A percentile compares a stretch with the other conserved stretches of the same genome.
These are phyloP conservation scores for Spodoptera litura DNA, from an alignment of 1,140 invertebrate genomes.

Conservation along the genomic window DNA sequence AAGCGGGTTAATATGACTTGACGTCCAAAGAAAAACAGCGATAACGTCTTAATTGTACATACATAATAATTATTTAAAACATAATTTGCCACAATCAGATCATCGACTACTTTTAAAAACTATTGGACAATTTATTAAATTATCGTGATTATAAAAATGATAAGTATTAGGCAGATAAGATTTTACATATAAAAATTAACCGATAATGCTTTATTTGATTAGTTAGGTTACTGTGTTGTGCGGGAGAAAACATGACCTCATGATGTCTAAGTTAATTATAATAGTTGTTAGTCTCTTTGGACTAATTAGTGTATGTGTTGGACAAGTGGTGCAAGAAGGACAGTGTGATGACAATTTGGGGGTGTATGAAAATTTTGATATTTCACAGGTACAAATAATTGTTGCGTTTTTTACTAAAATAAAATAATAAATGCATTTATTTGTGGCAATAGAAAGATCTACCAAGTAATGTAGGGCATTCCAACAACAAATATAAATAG, in stretches of 20 bases:
- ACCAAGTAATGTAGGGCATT: no score
- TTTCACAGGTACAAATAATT: conserved; percentile 55
- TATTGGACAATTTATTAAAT: conserved; percentile 6
- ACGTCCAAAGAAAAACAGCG: no score
- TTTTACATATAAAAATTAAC: conserved; percentile 68
- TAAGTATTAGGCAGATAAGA: conserved; percentile 33
- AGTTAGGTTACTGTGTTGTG: conserved; percentile 57
- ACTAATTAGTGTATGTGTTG: conserved; percentile 63
- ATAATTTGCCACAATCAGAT: background rate
- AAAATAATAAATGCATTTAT: no score
- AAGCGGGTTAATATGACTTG: no score
- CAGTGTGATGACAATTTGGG: conserved; percentile 65
- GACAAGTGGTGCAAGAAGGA: conserved; percentile 68
- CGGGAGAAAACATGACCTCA: conserved; percentile 64
- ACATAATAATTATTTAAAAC: no score
- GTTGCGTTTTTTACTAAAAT: no score
- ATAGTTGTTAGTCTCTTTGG: conserved; percentile 65
- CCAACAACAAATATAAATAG: no score
- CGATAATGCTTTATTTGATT: conserved; percentile 63
- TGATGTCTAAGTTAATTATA: conserved; percentile 63
- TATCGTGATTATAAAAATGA: conserved; percentile 44
- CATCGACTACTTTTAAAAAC: background rate
- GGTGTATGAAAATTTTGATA: conserved; percentile 56
- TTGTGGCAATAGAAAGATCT: no score
- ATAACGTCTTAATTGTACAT: no score